phyloP scores from a whole-genome alignment of 2,888 invertebrate genomes.

The Heliothis peltigera region DNA sequence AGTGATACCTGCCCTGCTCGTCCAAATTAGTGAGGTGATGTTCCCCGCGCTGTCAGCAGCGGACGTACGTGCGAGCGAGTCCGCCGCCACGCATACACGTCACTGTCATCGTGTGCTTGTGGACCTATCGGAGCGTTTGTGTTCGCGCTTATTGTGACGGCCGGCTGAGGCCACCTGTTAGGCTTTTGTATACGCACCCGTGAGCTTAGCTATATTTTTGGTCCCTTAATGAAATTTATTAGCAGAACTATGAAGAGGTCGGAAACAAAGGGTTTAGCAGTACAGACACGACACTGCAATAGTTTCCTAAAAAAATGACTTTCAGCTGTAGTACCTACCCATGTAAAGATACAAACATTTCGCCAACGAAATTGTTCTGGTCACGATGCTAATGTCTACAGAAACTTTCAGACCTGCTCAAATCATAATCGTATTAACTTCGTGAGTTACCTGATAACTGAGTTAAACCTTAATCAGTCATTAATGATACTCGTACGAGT shows the following conservation, averaged over 20 bases:
- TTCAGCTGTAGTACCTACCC: no score
- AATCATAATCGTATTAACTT: not conserved
- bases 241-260: not conserved
- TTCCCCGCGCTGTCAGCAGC: not conserved
- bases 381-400: not conserved
- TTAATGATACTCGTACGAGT: constrained; percentile 16
- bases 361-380: not conserved
- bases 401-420: not conserved
- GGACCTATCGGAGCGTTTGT: not conserved
- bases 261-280: not conserved
- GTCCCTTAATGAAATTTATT: not conserved
- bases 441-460: not conserved
- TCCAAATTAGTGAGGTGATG: not conserved
- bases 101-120: not conserved
- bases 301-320: no score
- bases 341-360: no score
- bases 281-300: not conserved
- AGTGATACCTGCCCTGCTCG: not conserved
- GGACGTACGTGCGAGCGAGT: not conserved
- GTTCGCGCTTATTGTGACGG: constrained; percentile 1
- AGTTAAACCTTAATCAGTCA: constrained; percentile 18
- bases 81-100: constrained; percentile 5
- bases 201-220: not conserved
- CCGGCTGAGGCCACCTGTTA: not conserved
- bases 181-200: not conserved